Evolutionary conservation across 2,113 vertebrate species (phyloP).

Genomic region (Suncus etruscus): DNA sequence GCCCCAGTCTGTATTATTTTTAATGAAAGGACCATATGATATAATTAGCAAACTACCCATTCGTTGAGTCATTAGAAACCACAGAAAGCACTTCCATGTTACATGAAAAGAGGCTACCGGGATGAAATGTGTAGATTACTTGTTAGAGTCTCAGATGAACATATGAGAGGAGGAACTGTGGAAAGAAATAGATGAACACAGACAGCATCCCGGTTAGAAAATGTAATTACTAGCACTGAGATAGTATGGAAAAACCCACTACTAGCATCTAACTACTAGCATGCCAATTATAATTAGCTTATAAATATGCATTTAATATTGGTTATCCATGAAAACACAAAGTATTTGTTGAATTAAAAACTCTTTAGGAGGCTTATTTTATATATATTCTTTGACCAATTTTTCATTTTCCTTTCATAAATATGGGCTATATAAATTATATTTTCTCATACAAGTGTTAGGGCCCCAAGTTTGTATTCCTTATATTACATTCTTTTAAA

Average conservation of each 20-base stretch:
- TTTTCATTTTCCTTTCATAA: constrained; percentile 49
- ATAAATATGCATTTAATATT: constrained; percentile 51
- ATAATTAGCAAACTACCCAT: background rate
- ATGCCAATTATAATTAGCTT: constrained; percentile 13
- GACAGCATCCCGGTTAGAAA: constrained; percentile 23
- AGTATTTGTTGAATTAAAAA: constrained; percentile 45
- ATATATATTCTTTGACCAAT: background rate
- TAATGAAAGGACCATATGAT: background rate
- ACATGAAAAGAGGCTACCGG: background rate
- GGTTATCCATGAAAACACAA: constrained; percentile 38
- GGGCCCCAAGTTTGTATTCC: background rate
- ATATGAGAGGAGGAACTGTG: background rate
- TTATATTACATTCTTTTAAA: constrained; percentile 44
- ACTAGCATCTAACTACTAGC: background rate
- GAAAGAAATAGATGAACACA: background rate
- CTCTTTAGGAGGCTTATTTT: background rate
- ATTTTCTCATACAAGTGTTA: background rate
- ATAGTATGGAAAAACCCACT: constrained; percentile 3
- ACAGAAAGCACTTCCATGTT: background rate
- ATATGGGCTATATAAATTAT: background rate
- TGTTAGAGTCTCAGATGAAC: background rate
- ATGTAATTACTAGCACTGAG: constrained; percentile 21
- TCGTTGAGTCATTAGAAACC: background rate
- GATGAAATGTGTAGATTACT: background rate
- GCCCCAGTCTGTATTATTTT: constrained; percentile 20